Conservation (phyloP, 2,888 invertebrate species). For the Lithophane socia region DNA sequence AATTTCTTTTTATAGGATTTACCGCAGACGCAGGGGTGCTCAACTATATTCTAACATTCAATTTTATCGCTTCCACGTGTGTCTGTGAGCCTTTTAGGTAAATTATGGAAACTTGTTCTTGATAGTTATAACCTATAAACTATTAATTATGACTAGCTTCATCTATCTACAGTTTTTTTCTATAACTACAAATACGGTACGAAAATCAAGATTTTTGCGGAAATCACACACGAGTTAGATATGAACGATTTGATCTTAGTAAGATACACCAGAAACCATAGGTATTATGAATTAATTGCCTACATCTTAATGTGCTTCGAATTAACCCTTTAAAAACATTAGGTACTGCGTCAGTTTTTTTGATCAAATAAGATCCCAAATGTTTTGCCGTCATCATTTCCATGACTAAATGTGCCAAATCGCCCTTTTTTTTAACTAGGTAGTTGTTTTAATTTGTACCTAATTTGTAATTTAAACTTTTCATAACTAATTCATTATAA, state of each 20-base stretch:
- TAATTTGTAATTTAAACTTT: no score
- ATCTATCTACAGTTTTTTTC: background rate
- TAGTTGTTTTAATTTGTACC: background rate
- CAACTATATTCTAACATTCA: conserved; percentile 36
- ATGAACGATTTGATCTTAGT: background rate
- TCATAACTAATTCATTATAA: no score
- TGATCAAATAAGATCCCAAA: background rate
- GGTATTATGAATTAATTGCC: background rate
- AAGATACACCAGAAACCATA: background rate
- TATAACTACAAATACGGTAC: background rate
- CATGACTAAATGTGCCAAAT: background rate
- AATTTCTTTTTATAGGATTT: conserved; percentile 36
- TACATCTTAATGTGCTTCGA: background rate
- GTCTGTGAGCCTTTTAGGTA: background rate
- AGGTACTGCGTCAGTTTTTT: no score
- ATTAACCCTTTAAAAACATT: no score
- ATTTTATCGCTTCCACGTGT: background rate
- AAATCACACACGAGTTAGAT: background rate
- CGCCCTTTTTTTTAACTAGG: no score
- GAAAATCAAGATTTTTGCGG: background rate
- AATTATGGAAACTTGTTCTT: background rate
- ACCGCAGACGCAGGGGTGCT: conserved; percentile 29
- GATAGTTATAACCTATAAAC: background rate
- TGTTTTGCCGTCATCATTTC: background rate
- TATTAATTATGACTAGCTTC: background rate